phyloP scores from a whole-genome alignment of 2,113 vertebrate species.

The Circaetus gallicus region DNA sequence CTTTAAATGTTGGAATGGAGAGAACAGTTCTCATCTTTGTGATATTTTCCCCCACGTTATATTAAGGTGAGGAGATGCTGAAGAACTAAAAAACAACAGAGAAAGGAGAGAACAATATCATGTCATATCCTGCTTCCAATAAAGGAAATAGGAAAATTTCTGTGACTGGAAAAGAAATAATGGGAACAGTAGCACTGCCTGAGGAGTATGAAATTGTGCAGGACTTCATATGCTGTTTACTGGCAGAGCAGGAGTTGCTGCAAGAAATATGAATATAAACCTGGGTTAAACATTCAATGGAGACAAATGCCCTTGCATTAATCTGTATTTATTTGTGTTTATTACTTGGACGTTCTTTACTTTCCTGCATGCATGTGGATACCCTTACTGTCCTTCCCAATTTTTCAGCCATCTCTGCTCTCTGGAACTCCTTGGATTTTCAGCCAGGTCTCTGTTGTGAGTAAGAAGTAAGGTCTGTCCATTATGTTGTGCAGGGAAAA shows the following conservation, averaged over 20 bases:
- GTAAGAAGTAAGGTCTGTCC: not conserved
- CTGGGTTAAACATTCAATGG: not conserved
- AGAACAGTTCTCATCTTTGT: not conserved
- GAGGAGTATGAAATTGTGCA: not conserved
- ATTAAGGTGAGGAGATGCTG: not conserved
- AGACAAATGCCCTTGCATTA: not conserved
- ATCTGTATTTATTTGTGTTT: not conserved
- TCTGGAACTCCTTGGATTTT: not conserved
- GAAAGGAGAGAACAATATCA: not conserved
- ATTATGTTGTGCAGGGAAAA: constrained; percentile 31
- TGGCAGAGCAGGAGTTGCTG: not conserved
- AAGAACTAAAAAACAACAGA: not conserved
- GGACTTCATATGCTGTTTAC: not conserved
- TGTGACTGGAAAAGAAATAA: not conserved
- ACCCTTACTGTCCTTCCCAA: not conserved
- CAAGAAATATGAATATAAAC: not conserved
- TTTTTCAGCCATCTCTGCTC: not conserved
- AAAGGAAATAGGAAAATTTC: not conserved
- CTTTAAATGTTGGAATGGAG: not conserved
- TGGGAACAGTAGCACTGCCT: not conserved
- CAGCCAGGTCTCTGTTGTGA: not conserved
- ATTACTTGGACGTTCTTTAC: not conserved
- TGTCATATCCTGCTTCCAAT: not conserved
- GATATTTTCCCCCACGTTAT: not conserved
- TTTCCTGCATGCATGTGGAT: not conserved